These are phyloP conservation scores for Thalassaphorura encarpata DNA, from an alignment of 1,140 invertebrate genomes.

Conservation along the genomic window DNA sequence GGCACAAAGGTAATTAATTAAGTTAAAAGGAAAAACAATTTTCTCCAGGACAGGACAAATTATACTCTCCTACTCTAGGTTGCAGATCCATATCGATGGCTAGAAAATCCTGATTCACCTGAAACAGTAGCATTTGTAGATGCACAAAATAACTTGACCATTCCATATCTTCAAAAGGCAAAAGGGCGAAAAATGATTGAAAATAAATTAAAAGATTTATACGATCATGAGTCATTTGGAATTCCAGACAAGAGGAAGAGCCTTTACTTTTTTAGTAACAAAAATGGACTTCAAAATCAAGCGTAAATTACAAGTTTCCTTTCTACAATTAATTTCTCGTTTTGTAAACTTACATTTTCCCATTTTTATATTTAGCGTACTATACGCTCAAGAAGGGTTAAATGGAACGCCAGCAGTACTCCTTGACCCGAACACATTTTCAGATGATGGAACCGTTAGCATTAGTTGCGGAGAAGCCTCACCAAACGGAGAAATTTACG, in stretches of 20 bases:
- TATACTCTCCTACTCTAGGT: constrained; percentile 49
- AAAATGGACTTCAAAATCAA: constrained; percentile 92
- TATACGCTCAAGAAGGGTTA: constrained; percentile 78
- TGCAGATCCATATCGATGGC: constrained; percentile 85
- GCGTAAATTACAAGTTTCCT: constrained; percentile 46
- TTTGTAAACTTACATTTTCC: background rate
- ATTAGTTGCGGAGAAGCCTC: constrained; percentile 73
- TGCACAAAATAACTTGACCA: constrained; percentile 78
- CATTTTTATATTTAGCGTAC: constrained; percentile 53
- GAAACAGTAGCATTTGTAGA: constrained; percentile 89
- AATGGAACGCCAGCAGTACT: constrained; percentile 71
- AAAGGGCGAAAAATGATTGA: constrained; percentile 59
- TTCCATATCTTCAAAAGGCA: constrained; percentile 70
- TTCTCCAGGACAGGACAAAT: background rate
- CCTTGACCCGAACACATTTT: constrained; percentile 85
- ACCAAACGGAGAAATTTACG: constrained; percentile 78
- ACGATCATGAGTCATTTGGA: constrained; percentile 92
- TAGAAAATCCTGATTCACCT: constrained; percentile 86
- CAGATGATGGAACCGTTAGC: constrained; percentile 85
- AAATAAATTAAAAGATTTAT: constrained; percentile 69
- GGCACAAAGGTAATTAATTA: constrained; percentile 48
- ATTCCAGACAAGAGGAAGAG: constrained; percentile 70
- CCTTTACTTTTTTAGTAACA: constrained; percentile 85
- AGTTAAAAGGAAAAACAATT: background rate
- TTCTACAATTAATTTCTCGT: too few relatives aligned